phyloP scores from a whole-genome alignment of 2,888 invertebrate genomes.

The Netelia fuscicornis region DNA sequence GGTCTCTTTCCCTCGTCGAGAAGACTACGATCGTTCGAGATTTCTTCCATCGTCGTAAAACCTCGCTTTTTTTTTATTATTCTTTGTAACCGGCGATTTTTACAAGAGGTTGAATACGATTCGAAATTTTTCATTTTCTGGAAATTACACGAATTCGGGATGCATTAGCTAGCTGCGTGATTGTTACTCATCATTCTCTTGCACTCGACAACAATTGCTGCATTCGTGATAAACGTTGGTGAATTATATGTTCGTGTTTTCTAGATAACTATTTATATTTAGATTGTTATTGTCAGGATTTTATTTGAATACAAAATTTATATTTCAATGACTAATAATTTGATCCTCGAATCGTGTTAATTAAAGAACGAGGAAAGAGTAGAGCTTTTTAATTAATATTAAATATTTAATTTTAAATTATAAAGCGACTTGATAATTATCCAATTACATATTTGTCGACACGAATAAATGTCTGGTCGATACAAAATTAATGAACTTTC shows the following conservation, averaged over 20 bases:
- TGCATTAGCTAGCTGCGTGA: neutral
- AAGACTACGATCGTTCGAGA: constrained; percentile 2
- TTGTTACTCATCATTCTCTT: neutral
- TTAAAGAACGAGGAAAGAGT: too few species aligned
- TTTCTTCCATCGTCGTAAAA: constrained; percentile 19
- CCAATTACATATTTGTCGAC: too few species aligned
- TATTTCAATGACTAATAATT: too few species aligned
- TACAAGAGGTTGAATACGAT: neutral
- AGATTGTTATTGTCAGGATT: neutral
- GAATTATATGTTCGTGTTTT: neutral
- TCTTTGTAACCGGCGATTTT: neutral
- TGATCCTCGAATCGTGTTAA: too few species aligned
- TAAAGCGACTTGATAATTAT: too few species aligned
- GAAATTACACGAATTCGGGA: constrained; percentile 3
- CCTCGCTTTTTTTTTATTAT: neutral
- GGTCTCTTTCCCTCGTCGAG: neutral
- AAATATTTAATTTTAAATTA: too few species aligned
- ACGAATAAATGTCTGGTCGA: too few species aligned
- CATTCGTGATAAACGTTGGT: neutral
- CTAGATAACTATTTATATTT: neutral
- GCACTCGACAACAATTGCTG: neutral
- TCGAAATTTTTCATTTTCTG: constrained; percentile 26
- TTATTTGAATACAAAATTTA: neutral
- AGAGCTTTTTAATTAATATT: too few species aligned
- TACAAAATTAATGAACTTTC: too few species aligned